phyloP scores from a whole-genome alignment of 2,888 invertebrate species.

The Periphyllus acericola region DNA sequence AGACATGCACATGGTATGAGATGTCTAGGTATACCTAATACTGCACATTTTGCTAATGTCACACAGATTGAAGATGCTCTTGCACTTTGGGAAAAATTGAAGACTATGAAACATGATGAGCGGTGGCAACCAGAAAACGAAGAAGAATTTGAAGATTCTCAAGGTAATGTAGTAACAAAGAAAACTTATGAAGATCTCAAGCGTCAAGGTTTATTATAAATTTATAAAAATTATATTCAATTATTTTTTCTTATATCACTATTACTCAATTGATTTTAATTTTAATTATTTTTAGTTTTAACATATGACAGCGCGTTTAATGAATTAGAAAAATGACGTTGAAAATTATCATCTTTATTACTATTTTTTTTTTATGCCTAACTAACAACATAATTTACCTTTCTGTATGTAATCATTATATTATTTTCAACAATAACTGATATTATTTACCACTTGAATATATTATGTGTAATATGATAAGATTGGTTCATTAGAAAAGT shows the following conservation, averaged over 20 bases:
- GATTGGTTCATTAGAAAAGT: no score
- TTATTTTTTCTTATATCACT: background rate
- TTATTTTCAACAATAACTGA: background rate
- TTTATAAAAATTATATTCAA: background rate
- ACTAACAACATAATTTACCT: no score
- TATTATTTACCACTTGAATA: no score
- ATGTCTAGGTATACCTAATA: constrained; percentile 98
- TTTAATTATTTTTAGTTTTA: no score
- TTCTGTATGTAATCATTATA: background rate
- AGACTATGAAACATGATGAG: constrained; percentile 93
- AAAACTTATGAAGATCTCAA: constrained; percentile 99
- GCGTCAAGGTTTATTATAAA: constrained; percentile 92
- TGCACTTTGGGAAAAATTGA: constrained; percentile 97
- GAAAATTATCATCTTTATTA: background rate
- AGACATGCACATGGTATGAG: constrained; percentile 59
- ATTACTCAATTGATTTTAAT: no score
- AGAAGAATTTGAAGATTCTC: constrained; percentile 98
- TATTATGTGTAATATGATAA: no score
- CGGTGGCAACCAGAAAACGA: constrained; percentile 96
- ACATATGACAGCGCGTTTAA: background rate
- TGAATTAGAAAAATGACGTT: background rate
- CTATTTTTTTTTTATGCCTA: background rate
- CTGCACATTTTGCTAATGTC: constrained; percentile 99
- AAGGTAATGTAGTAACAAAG: constrained; percentile 95
- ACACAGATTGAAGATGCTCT: constrained; percentile 98